These are phyloP conservation scores for Troides oblongomaculatus DNA, from an alignment of 2,888 invertebrate genomes.

Conservation along the genomic window DNA sequence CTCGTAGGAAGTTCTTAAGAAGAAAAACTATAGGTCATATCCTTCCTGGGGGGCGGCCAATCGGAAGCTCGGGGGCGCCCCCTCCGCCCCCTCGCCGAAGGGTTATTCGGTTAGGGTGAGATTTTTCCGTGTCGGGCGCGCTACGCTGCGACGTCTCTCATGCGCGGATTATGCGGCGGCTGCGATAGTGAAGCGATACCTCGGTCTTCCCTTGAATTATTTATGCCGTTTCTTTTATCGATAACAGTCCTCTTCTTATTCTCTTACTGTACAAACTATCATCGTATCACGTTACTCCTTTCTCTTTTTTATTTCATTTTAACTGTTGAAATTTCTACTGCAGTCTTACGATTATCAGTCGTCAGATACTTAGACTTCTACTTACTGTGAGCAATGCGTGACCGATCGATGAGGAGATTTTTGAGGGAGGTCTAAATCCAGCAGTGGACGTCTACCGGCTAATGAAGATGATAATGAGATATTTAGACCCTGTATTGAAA, in stretches of 20 bases:
- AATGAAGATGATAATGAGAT: no score
- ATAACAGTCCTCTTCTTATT: conserved; percentile 25
- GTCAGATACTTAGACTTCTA: no score
- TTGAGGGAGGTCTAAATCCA: no score
- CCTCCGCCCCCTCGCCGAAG: conserved; percentile 45
- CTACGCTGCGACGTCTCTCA: conserved; percentile 50
- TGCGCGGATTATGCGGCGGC: conserved; percentile 56
- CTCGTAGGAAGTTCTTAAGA: conserved; percentile 78
- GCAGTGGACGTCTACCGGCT: no score
- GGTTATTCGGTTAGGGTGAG: conserved; percentile 62
- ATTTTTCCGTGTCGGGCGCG: conserved; percentile 52
- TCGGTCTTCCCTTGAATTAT: conserved; percentile 50
- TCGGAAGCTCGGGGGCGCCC: conserved; percentile 62
- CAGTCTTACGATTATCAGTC: no score
- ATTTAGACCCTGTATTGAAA: no score
- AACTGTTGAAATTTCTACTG: no score
- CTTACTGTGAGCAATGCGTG: no score
- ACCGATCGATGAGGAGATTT: no score
- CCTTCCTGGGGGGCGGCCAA: conserved; percentile 77
- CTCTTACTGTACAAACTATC: neutral
- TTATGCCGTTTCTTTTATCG: conserved; percentile 48
- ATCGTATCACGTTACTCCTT: neutral
- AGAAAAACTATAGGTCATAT: conserved; percentile 81
- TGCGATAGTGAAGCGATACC: conserved; percentile 49
- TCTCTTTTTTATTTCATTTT: neutral